These are phyloP conservation scores for Heterochromis multidens DNA, from an alignment of 2,113 vertebrate genomes.

Conservation along the genomic window DNA sequence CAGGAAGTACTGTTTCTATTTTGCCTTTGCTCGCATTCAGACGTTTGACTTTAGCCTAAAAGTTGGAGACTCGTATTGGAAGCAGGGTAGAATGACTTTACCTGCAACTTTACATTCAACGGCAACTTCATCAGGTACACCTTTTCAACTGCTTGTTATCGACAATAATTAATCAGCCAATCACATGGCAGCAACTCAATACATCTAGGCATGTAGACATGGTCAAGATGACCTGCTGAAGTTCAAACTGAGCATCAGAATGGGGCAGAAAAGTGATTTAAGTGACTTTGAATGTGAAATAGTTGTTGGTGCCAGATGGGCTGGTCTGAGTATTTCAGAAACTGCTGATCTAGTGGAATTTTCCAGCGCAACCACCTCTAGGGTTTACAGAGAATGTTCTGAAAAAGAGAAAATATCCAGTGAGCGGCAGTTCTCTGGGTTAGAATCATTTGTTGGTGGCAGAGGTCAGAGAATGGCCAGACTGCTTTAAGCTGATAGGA, in stretches of 20 bases:
- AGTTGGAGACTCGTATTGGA: background rate
- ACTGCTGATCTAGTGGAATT: background rate
- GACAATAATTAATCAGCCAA: background rate
- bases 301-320: background rate
- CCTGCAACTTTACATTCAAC: accelerated
- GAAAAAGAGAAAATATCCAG: background rate
- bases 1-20: background rate
- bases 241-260: background rate
- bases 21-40: background rate
- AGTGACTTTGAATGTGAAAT: accelerated
- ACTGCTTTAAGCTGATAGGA: background rate
- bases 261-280: background rate
- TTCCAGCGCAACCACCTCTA: background rate
- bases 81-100: background rate
- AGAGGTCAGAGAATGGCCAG: too few species aligned
- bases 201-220: background rate
- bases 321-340: background rate
- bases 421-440: background rate
- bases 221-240: background rate
- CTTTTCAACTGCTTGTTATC: background rate
- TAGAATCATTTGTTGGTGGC: too few species aligned
- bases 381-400: accelerated
- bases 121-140: background rate
- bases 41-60: background rate
- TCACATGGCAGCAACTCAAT: background rate